Conservation (phyloP, 2,113 vertebrate genomes). For the Salvelinus fontinalis region DNA sequence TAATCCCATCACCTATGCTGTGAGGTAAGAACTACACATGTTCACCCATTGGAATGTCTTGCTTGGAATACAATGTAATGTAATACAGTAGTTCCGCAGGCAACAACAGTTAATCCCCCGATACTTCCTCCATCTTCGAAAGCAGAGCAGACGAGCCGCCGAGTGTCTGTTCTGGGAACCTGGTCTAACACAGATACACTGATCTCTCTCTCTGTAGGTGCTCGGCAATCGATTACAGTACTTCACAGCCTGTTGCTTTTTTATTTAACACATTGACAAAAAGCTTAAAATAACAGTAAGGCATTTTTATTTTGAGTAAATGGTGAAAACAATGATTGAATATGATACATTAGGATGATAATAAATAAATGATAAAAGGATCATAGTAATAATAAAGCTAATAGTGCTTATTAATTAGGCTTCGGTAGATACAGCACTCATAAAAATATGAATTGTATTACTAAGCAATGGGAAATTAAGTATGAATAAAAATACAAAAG, state of each 20-base stretch:
- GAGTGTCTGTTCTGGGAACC: conserved; percentile 88
- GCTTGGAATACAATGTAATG: conserved; percentile 67
- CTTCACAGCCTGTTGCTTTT: conserved; percentile 23
- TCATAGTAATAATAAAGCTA: background rate
- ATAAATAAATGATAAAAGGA: background rate
- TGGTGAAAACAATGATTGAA: background rate
- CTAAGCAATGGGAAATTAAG: too few relatives aligned
- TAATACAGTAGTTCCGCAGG: conserved; percentile 73
- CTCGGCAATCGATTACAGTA: conserved; percentile 87
- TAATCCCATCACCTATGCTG: conserved; percentile 78
- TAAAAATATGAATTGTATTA: too few relatives aligned
- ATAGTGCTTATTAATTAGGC: background rate
- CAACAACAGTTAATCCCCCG: conserved; percentile 82
- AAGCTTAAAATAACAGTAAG: background rate
- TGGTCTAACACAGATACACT: conserved; percentile 90
- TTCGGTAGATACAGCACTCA: too few relatives aligned
- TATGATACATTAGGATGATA: background rate
- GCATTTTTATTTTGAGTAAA: background rate
- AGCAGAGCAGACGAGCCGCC: conserved; percentile 63
- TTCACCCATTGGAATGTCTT: conserved; percentile 63
- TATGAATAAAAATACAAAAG: too few relatives aligned
- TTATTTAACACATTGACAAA: background rate
- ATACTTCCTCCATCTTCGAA: conserved; percentile 93
- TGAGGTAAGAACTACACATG: conserved; percentile 72
- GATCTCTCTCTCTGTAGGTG: conserved; percentile 61